Conservation (phyloP, 2,888 invertebrate genomes). For the Rhorus exstirpatorius region DNA sequence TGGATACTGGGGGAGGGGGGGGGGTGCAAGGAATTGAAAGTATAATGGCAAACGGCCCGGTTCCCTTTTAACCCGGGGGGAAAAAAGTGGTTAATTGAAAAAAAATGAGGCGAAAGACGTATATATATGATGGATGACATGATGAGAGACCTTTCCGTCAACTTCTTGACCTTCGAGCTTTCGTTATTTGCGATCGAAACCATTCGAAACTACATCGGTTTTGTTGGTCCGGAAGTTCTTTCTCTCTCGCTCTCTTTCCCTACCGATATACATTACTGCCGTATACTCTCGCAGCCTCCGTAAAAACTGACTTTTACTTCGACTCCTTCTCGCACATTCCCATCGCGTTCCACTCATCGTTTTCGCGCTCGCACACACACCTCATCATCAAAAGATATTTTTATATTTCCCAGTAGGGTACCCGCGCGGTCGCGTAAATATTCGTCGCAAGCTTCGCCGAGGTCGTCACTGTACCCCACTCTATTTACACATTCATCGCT, state of each 20-base stretch:
- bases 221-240: constrained; percentile 42
- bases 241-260: constrained; percentile 9
- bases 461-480: constrained; percentile 9
- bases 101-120: background rate
- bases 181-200: constrained; percentile 33
- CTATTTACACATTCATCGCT: constrained; percentile 6
- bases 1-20: background rate
- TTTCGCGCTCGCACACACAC: constrained; percentile 3
- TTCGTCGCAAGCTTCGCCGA: constrained; percentile 62
- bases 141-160: constrained; percentile 4
- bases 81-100: constrained; percentile 9
- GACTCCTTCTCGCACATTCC: constrained; percentile 31
- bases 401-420: constrained; percentile 71
- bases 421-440: constrained; percentile 65
- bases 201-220: constrained; percentile 11
- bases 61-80: background rate
- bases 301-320: background rate
- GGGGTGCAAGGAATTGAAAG: background rate
- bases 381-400: constrained; percentile 66
- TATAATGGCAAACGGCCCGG: background rate
- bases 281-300: background rate
- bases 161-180: constrained; percentile 21
- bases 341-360: constrained; percentile 43
- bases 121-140: constrained; percentile 9
- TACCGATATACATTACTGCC: constrained; percentile 23